Evolutionary conservation across 2,797 vertebrate genomes (phyloP), one percentile per base, ranked within the genome.

Genomic region (Onychomys leucogaster): DNA sequence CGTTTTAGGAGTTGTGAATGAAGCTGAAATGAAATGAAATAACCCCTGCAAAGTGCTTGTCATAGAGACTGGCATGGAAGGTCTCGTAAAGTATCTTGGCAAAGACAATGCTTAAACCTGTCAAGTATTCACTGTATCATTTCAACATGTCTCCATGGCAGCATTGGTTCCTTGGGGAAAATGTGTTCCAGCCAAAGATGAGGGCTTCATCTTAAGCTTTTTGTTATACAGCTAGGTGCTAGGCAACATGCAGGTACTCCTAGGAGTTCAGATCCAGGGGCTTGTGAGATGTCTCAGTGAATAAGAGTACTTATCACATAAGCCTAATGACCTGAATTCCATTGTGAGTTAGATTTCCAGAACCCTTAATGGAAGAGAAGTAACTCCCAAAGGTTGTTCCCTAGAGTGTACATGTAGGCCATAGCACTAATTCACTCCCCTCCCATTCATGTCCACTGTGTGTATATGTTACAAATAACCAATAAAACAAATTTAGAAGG

Each of bases 11-110:
- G 8, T 83, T 86, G 16, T 84, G 73, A 96, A 19, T 84, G 73
- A 96, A 19, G 69, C 80, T 92, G 43, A 80, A 94, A 57, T 77
- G 46, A 80, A 94, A 55, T 63, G 29, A 76, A 65, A 57, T 29
- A 63, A 13, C 59, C 27, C 10, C 75, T 82, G 10, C 37, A 89
- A 96, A 76, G 19, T 55, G 25, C 52, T 71, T 89, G 29, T 61
- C 55, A 57, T 23, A 55, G 23, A 87, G 41, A 83, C 9, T 23
- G 32, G 19, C 9, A 25, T 43, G 65, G 49, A 57, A 71, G 7
- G 1, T 65, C 32, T 65, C 71, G 46, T 43, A 37, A 78, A 83
- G 21, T 25, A 2, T 59, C 11, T 52, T 41, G 46, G 43, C 43
- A 76, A 23, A 49, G 13, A 95, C 9, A 86, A 67, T 63, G 7